A percentile compares a stretch with the other conserved stretches of the same genome.
Conservation (phyloP, 2,113 vertebrate genomes). For the Colius striatus region DNA sequence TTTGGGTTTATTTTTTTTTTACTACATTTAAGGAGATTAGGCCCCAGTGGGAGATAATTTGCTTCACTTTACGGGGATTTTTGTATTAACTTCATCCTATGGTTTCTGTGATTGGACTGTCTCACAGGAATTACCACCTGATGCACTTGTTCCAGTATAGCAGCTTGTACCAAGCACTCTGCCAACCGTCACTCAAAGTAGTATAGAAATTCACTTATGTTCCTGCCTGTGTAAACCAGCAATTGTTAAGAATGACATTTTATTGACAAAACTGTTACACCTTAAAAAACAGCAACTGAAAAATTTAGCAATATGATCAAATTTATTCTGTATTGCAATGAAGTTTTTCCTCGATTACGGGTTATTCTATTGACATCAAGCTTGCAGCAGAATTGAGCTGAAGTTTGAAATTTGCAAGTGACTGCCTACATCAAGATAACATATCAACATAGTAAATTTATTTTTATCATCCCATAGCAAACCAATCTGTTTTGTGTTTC, state of each 20-base stretch:
- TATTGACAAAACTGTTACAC: slow-evolving; percentile 1
- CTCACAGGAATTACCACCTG: neutral
- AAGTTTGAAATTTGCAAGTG: slow-evolving; percentile 7
- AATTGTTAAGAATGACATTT: slow-evolving; percentile 19
- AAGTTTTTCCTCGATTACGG: neutral
- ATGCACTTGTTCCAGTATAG: neutral
- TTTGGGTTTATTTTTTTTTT: neutral
- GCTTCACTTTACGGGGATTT: neutral
- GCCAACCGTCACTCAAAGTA: slow-evolving; percentile 9
- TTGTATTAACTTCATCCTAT: neutral
- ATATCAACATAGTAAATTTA: neutral
- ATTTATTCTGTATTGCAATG: neutral
- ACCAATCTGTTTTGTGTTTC: neutral
- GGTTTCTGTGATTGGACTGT: neutral
- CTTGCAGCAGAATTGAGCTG: neutral
- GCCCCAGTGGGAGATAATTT: neutral
- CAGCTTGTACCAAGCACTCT: neutral
- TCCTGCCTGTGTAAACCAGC: neutral
- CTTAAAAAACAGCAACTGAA: slow-evolving; percentile 1
- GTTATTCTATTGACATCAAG: neutral
- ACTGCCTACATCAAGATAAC: slow-evolving; percentile 5
- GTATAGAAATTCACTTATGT: neutral
- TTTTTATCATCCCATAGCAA: neutral
- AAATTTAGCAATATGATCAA: neutral
- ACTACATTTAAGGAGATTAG: neutral